Conservation (phyloP, 2,113 vertebrate genomes). For the Cnemophilus loriae region DNA sequence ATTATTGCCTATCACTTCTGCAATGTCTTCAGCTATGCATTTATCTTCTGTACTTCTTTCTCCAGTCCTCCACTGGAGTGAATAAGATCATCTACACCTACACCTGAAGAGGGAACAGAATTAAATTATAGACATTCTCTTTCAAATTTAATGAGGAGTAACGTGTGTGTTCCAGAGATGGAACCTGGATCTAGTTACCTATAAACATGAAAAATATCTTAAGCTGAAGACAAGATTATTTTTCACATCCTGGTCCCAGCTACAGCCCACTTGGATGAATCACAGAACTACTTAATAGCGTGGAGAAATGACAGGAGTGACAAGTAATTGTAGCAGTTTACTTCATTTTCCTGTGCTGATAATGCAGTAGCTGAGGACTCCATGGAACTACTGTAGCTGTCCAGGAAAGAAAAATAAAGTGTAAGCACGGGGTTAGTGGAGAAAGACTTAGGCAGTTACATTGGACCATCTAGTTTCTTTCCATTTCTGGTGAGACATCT, state of each 20-base stretch:
- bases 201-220: not conserved
- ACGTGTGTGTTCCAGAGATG: not conserved
- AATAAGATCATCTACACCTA: not conserved
- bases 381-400: not conserved
- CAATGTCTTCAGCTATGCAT: not conserved
- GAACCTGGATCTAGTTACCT: not conserved
- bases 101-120: not conserved
- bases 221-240: not conserved
- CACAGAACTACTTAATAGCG: not conserved
- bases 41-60: not conserved
- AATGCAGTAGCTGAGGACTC: not conserved
- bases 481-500: not conserved
- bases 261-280: not conserved
- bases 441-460: not conserved
- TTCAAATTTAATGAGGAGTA: slow-evolving; percentile 19
- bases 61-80: not conserved
- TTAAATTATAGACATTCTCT: not conserved
- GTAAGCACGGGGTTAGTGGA: not conserved
- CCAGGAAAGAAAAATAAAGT: not conserved
- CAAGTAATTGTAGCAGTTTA: not conserved
- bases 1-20: not conserved
- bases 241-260: not conserved
- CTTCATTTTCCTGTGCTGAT: not conserved
- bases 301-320: not conserved
- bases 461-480: not conserved